Conservation (phyloP, 2,888 invertebrate genomes). For the Campopleginae sp. region DNA sequence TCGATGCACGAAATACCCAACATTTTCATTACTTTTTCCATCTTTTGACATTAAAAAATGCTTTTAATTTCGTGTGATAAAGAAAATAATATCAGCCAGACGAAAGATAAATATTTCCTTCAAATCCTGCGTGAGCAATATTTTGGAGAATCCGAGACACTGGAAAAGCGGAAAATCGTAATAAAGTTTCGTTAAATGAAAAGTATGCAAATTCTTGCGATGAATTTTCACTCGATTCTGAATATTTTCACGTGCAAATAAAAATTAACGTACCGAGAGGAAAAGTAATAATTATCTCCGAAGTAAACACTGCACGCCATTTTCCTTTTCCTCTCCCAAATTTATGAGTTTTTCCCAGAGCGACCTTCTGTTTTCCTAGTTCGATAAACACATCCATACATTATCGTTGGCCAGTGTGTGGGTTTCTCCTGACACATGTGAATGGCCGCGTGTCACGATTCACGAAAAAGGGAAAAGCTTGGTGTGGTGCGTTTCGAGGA, state of each 20-base stretch:
- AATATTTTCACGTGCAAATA: no score
- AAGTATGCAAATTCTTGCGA: no score
- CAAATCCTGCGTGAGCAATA: no score
- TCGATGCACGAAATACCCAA: not conserved
- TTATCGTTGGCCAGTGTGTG: not conserved
- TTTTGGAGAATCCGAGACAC: no score
- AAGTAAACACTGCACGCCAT: not conserved
- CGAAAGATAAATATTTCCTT: no score
- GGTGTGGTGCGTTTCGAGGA: not conserved
- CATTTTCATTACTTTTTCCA: not conserved
- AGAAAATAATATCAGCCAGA: no score
- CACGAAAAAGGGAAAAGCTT: not conserved
- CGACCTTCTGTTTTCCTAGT: not conserved
- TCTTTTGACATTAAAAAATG: not conserved
- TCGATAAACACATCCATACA: not conserved
- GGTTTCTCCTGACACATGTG: not conserved
- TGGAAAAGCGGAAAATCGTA: no score
- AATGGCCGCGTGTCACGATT: not conserved
- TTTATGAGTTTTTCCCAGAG: not conserved
- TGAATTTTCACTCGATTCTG: no score
- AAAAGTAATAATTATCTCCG: no score
- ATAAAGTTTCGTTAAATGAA: no score
- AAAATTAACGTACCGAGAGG: no score
- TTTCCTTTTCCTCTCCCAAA: not conserved
- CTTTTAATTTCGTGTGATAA: not conserved